These are phyloP conservation scores for Scomber colias DNA, from an alignment of 2,113 vertebrate species.

Conservation along the genomic window DNA sequence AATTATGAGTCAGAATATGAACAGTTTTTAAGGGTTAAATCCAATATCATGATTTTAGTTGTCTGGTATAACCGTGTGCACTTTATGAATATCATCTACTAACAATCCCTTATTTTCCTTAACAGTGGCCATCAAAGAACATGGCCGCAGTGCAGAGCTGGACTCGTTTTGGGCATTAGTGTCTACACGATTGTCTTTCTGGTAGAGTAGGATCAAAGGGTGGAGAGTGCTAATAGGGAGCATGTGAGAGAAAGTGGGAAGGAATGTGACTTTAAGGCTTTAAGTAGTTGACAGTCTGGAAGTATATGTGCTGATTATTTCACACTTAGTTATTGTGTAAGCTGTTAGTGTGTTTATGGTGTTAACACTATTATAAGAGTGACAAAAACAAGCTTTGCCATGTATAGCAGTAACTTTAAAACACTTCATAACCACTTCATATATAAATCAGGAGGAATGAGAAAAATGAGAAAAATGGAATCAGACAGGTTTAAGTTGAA, in stretches of 20 bases:
- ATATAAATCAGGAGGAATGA: not conserved
- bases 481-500: constrained; percentile 2
- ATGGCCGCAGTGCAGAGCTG: not conserved
- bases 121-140: constrained; percentile 14
- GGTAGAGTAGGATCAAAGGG: constrained; percentile 63
- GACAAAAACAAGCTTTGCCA: not conserved
- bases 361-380: not conserved
- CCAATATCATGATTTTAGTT: too few relatives aligned
- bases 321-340: constrained; percentile 20
- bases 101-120: constrained; percentile 10
- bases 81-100: constrained; percentile 30
- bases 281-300: constrained; percentile 23
- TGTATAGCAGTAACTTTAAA: not conserved
- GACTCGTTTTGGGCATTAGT: constrained; percentile 61
- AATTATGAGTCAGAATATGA: too few relatives aligned
- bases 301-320: constrained; percentile 14
- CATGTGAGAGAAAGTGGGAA: constrained; percentile 61
- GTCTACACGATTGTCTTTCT: constrained; percentile 51
- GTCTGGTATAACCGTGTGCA: not conserved
- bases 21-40: too few relatives aligned
- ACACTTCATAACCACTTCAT: not conserved
- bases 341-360: constrained; percentile 13
- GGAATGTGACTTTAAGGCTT: constrained; percentile 32
- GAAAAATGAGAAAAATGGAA: not conserved
- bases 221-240: constrained; percentile 54